A percentile compares a stretch with the other conserved stretches of the same genome.
Conservation (phyloP, 2,888 invertebrate genomes). For the Zygaena filipendulae region DNA sequence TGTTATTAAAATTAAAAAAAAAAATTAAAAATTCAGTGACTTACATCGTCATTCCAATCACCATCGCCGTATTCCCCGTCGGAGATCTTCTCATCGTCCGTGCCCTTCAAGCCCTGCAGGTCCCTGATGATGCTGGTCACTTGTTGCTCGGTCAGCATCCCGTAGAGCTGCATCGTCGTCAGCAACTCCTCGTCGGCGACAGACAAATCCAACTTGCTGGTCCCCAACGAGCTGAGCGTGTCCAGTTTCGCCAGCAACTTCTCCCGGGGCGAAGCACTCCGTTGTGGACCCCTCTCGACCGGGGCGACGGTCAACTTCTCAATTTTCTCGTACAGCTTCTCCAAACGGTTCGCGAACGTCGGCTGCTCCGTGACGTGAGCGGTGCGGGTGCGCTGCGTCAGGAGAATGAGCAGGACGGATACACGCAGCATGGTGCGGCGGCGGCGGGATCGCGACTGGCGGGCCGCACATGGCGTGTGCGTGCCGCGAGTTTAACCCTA, state of each 20-base stretch:
- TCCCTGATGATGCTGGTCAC: slow-evolving; percentile 40
- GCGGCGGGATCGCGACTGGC: slow-evolving; percentile 34
- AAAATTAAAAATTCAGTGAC: too few species aligned
- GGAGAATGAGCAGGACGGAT: slow-evolving; percentile 29
- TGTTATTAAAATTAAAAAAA: too few species aligned
- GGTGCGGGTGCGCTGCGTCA: slow-evolving; percentile 32
- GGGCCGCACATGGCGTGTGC: slow-evolving; percentile 23
- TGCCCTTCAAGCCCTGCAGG: slow-evolving; percentile 33
- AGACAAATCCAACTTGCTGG: slow-evolving; percentile 27
- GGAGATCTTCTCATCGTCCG: slow-evolving; percentile 24
- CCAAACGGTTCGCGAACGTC: slow-evolving; percentile 35
- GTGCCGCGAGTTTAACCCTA: slow-evolving; percentile 15
- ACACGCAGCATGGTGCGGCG: slow-evolving; percentile 41
- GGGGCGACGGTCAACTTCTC: slow-evolving; percentile 35
- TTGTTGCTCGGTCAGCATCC: slow-evolving; percentile 36
- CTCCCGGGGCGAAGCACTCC: slow-evolving; percentile 22
- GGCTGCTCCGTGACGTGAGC: slow-evolving; percentile 43
- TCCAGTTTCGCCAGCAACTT: slow-evolving; percentile 41
- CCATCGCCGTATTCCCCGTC: slow-evolving; percentile 36
- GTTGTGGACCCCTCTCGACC: slow-evolving; percentile 8
- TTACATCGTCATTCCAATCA: slow-evolving; percentile 47
- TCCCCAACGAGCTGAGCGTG: slow-evolving; percentile 34
- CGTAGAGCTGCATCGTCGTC: slow-evolving; percentile 42
- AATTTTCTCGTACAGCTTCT: slow-evolving; percentile 41
- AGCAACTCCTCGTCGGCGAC: slow-evolving; percentile 49